These are phyloP conservation scores for Menura novaehollandiae DNA, from an alignment of 2,113 vertebrate species.

Conservation along the genomic window DNA sequence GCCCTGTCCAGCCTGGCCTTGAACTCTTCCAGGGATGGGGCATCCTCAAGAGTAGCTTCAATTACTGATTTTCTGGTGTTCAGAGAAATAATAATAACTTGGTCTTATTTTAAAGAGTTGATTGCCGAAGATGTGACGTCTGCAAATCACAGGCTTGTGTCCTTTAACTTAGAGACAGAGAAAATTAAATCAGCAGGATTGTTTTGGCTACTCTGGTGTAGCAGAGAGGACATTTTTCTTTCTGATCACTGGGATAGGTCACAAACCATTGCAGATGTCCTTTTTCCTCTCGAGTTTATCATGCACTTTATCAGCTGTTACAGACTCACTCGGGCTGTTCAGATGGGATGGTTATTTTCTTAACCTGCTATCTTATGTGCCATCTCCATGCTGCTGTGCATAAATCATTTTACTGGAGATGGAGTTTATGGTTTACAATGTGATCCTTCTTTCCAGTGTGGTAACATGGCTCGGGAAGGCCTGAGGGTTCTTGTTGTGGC, in stretches of 20 bases:
- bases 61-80: neutral
- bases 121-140: neutral
- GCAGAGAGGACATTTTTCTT: neutral
- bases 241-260: neutral
- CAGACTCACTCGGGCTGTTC: neutral
- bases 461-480: conserved; percentile 97
- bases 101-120: neutral
- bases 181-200: neutral
- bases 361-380: neutral
- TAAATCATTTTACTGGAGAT: neutral
- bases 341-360: neutral
- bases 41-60: neutral
- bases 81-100: neutral
- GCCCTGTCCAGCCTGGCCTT: neutral
- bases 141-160: neutral
- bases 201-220: neutral
- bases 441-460: conserved; percentile 78
- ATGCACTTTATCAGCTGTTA: conserved; percentile 24
- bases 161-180: neutral
- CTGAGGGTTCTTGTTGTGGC: conserved; percentile 93
- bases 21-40: neutral
- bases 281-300: neutral
- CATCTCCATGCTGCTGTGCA: neutral
- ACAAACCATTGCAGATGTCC: neutral
- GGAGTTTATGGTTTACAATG: neutral